These are phyloP conservation scores for Apamea crenata DNA, from an alignment of 2,888 invertebrate genomes.

Conservation along the genomic window DNA sequence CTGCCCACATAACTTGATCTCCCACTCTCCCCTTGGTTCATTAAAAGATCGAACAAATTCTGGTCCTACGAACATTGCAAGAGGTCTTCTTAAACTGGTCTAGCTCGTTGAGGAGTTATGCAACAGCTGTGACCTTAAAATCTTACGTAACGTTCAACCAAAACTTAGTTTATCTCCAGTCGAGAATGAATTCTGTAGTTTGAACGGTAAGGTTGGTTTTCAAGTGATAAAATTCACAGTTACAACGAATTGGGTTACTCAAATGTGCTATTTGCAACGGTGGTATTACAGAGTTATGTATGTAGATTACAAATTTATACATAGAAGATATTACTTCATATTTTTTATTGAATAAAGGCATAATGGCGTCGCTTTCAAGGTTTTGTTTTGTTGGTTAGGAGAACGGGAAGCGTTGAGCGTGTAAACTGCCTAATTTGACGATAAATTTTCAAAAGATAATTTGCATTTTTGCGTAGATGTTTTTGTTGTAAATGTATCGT, in stretches of 20 bases:
- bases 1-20: slow-evolving; percentile 68
- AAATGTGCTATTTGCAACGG: slow-evolving; percentile 76
- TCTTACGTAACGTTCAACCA: slow-evolving; percentile 84
- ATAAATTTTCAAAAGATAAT: slow-evolving; percentile 8
- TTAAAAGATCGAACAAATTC: slow-evolving; percentile 54
- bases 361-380: slow-evolving; percentile 53
- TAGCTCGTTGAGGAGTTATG: slow-evolving; percentile 80
- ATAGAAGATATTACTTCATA: slow-evolving; percentile 57
- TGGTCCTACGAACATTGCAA: slow-evolving; percentile 67
- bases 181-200: slow-evolving; percentile 61
- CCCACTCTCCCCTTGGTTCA: slow-evolving; percentile 57
- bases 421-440: slow-evolving; percentile 34
- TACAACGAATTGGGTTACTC: slow-evolving; percentile 80
- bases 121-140: slow-evolving; percentile 86
- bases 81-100: slow-evolving; percentile 75
- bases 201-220: slow-evolving; percentile 55
- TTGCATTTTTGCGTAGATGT: not conserved
- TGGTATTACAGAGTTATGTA: slow-evolving; percentile 65
- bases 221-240: slow-evolving; percentile 24
- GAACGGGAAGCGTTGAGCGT: slow-evolving; percentile 51
- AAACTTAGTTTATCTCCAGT: slow-evolving; percentile 70
- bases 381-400: slow-evolving; percentile 41
- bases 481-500: not conserved
- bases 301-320: slow-evolving; percentile 66
- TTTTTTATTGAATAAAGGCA: slow-evolving; percentile 53